These are phyloP conservation scores for Pampus argenteus DNA, from an alignment of 2,797 vertebrate genomes.

Conservation along the genomic window DNA sequence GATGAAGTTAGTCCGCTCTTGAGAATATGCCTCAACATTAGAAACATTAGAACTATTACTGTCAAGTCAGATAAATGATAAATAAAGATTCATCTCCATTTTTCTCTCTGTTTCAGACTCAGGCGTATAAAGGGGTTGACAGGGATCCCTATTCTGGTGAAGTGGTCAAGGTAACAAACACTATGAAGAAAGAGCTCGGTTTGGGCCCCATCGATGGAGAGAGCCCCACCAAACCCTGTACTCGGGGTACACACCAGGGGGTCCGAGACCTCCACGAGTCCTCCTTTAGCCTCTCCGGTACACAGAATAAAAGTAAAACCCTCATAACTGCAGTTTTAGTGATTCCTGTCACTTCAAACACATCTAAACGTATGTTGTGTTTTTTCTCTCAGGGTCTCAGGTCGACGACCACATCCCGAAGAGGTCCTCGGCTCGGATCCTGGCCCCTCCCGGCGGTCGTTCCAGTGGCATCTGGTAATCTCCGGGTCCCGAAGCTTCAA, in stretches of 20 bases:
- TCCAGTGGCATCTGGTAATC: conserved; percentile 93
- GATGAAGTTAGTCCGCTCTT: neutral
- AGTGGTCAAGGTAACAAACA: conserved; percentile 87
- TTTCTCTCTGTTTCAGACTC: conserved; percentile 75
- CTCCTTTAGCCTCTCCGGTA: conserved; percentile 94
- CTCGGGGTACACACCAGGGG: conserved; percentile 87
- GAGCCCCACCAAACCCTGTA: conserved; percentile 78
- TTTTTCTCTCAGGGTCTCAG: conserved; percentile 87
- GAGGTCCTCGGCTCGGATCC: conserved; percentile 95
- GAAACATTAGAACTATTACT: conserved; percentile 5
- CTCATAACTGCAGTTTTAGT: neutral
- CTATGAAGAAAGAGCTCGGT: conserved; percentile 91
- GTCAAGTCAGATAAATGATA: neutral
- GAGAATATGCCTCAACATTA: neutral
- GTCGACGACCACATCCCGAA: conserved; percentile 96
- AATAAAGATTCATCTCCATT: neutral
- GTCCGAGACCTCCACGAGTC: conserved; percentile 94
- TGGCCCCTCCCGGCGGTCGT: conserved; percentile 94
- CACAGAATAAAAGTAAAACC: neutral
- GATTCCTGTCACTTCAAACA: neutral
- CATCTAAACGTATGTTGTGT: neutral
- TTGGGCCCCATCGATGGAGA: conserved; percentile 90
- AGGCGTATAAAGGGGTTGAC: conserved; percentile 88
- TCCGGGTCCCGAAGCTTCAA: conserved; percentile 46
- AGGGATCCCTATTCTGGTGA: conserved; percentile 93